Conservation (phyloP, 1,140 invertebrate genomes). For the Aphaenogaster floridana region DNA sequence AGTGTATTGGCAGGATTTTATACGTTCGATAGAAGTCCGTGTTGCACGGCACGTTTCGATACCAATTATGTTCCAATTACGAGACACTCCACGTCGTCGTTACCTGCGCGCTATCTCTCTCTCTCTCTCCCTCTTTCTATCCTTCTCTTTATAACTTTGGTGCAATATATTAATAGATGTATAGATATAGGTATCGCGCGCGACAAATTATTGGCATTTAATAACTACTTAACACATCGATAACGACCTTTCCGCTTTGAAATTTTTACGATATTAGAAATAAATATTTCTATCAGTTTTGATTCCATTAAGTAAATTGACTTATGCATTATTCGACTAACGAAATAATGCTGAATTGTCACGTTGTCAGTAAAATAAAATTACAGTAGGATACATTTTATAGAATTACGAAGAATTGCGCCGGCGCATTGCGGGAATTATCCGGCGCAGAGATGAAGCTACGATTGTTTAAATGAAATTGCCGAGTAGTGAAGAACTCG, state of each 20-base stretch:
- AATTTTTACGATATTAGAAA: not conserved
- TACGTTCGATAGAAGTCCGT: slow-evolving; percentile 31
- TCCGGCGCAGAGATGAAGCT: slow-evolving; percentile 25
- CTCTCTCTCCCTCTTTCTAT: not conserved
- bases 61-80: slow-evolving; percentile 58
- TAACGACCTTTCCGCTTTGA: not conserved
- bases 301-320: not conserved
- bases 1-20: slow-evolving; percentile 57
- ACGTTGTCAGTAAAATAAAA: slow-evolving; percentile 2
- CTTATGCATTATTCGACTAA: not conserved
- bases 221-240: slow-evolving; percentile 37
- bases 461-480: slow-evolving; percentile 61
- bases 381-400: not conserved
- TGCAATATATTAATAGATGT: slow-evolving; percentile 43
- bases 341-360: not conserved
- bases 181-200: not conserved
- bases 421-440: slow-evolving; percentile 23
- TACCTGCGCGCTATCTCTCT: not conserved
- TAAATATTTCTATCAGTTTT: slow-evolving; percentile 21
- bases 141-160: not conserved
- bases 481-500: slow-evolving; percentile 50
- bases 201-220: slow-evolving; percentile 38
- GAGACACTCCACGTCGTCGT: slow-evolving; percentile 41
- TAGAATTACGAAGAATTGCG: slow-evolving; percentile 30
- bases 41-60: slow-evolving; percentile 41